Percentiles rank a stretch among this genome's conserved stretches.
Conservation (phyloP, 2,797 vertebrate genomes). For the Periophthalmus magnuspinnatus region DNA sequence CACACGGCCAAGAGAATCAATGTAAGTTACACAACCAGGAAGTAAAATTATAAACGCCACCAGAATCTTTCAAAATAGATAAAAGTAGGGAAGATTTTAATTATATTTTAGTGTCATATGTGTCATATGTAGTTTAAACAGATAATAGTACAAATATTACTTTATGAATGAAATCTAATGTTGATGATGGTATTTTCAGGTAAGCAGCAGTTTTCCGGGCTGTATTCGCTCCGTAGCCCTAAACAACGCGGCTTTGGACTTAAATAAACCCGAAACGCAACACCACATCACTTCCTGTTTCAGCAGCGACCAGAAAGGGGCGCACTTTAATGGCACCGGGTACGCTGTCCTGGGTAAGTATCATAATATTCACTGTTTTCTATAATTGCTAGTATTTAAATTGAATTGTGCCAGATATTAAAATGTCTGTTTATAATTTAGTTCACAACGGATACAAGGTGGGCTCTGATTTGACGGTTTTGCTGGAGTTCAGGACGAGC, state of each 20-base stretch:
- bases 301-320: slow-evolving; percentile 79
- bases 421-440: slow-evolving; percentile 53
- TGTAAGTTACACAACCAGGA: slow-evolving; percentile 67
- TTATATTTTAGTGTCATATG: too few species aligned
- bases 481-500: slow-evolving; percentile 87
- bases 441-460: slow-evolving; percentile 92
- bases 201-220: slow-evolving; percentile 85
- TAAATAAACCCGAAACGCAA: slow-evolving; percentile 64
- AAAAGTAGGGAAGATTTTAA: too few species aligned
- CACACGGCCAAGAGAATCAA: slow-evolving; percentile 82
- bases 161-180: neutral
- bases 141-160: neutral
- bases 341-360: slow-evolving; percentile 85
- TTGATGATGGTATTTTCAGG: slow-evolving; percentile 65
- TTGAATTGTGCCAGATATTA: neutral
- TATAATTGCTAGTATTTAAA: neutral
- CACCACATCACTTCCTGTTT: slow-evolving; percentile 84
- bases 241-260: slow-evolving; percentile 77
- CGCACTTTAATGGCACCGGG: slow-evolving; percentile 89
- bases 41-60: too few species aligned
- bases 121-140: neutral
- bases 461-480: slow-evolving; percentile 84
- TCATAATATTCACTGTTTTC: neutral
- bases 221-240: slow-evolving; percentile 82
- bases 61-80: too few species aligned